Conservation (phyloP, 2,113 vertebrate species). For the Gymnocephalus cernua region DNA sequence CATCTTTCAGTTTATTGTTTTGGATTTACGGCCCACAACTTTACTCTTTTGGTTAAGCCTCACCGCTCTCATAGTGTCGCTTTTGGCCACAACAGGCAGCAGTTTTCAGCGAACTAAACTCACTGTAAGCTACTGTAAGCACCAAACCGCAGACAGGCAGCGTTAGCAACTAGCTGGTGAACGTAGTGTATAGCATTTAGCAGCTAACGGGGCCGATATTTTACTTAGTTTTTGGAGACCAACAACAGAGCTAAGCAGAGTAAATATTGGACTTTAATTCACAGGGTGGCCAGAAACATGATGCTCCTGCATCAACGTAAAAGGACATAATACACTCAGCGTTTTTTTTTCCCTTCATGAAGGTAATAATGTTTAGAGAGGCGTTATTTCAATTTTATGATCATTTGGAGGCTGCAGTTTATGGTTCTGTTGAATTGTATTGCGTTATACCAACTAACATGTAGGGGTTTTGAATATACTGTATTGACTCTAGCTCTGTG, state of each 20-base stretch:
- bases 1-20: neutral
- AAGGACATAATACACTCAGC: neutral
- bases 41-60: constrained; percentile 4
- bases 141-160: neutral
- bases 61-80: neutral
- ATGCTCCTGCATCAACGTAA: neutral
- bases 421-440: neutral
- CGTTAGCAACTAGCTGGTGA: neutral
- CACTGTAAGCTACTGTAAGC: neutral
- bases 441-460: neutral
- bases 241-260: neutral
- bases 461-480: constrained; percentile 1
- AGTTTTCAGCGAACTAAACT: neutral
- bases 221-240: neutral
- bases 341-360: too few relatives aligned
- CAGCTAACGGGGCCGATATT: neutral
- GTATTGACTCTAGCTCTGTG: constrained; percentile 12
- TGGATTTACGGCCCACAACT: neutral
- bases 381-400: neutral
- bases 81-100: neutral
- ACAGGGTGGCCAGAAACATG: too few relatives aligned
- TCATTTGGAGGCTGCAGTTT: neutral
- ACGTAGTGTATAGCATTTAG: neutral
- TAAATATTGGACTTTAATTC: neutral
- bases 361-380: neutral